Percentiles rank a stretch among this genome's conserved stretches.
phyloP scores from a whole-genome alignment of 2,888 invertebrate genomes.

The Alcis repandata region DNA sequence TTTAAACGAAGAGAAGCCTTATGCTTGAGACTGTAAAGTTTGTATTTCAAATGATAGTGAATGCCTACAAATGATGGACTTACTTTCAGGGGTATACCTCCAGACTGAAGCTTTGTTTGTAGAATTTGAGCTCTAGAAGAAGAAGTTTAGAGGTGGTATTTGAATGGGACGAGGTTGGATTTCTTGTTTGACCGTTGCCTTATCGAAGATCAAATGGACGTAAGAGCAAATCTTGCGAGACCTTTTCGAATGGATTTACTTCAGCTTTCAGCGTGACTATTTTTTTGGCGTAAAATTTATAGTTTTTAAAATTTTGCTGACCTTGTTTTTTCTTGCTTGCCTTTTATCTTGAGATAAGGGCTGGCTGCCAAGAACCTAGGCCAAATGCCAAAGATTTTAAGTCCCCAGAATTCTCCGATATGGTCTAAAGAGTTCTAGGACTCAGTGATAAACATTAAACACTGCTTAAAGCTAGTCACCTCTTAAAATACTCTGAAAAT shows the following conservation, averaged over 20 bases:
- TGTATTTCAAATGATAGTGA: background rate
- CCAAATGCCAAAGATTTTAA: too few species aligned
- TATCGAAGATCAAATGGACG: conserved; percentile 40
- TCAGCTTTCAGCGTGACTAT: conserved; percentile 29
- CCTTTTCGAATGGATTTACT: conserved; percentile 36
- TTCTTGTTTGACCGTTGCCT: conserved; percentile 11
- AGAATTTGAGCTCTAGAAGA: background rate
- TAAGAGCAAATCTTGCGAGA: conserved; percentile 33
- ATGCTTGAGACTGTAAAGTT: background rate
- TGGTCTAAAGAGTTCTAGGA: too few species aligned
- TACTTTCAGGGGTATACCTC: conserved; percentile 11
- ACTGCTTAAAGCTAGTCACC: too few species aligned
- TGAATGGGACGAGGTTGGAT: background rate
- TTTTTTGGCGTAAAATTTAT: conserved; percentile 14
- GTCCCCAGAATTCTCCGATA: too few species aligned
- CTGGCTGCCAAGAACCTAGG: too few species aligned
- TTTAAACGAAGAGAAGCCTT: conserved; percentile 14
- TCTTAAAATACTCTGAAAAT: too few species aligned
- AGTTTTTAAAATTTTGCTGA: conserved; percentile 11
- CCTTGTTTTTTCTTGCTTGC: background rate
- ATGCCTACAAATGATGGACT: conserved; percentile 17
- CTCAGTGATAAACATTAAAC: too few species aligned
- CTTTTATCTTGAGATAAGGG: too few species aligned
- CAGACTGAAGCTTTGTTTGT: background rate
- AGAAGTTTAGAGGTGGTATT: background rate